Conservation (phyloP, 1,140 invertebrate species). For the Zaprionus ghesquierei region DNA sequence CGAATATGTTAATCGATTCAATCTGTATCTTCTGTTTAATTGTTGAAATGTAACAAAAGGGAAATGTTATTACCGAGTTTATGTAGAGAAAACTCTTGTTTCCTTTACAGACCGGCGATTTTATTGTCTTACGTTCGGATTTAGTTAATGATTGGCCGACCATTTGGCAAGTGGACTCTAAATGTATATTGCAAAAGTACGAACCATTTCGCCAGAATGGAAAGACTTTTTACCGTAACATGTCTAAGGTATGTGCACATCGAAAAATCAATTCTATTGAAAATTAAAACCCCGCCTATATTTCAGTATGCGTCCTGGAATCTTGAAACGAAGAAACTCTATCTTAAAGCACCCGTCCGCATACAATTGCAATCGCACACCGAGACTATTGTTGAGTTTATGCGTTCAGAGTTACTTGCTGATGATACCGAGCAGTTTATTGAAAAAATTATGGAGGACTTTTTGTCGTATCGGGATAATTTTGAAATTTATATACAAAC, state of each 20-base stretch:
- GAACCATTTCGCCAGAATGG: conserved; percentile 92
- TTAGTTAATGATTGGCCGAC: conserved; percentile 89
- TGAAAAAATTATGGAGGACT: conserved; percentile 89
- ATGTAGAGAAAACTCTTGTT: not conserved
- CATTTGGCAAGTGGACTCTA: conserved; percentile 94
- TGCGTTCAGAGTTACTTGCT: conserved; percentile 88
- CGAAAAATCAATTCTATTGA: not conserved
- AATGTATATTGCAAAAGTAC: conserved; percentile 93
- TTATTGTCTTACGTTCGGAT: conserved; percentile 91
- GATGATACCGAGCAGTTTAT: conserved; percentile 88
- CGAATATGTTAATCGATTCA: not conserved
- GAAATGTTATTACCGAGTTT: not conserved
- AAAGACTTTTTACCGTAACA: conserved; percentile 91
- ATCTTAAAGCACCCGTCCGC: conserved; percentile 89
- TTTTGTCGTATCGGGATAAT: conserved; percentile 90
- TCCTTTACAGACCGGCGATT: conserved; percentile 89
- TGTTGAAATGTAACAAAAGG: not conserved
- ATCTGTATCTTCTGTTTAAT: not conserved
- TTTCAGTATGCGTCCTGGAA: conserved; percentile 87
- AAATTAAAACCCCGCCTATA: not conserved
- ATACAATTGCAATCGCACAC: conserved; percentile 88
- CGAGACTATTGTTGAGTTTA: conserved; percentile 91
- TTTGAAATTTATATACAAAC: conserved; percentile 96
- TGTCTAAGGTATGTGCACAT: conserved; percentile 88
- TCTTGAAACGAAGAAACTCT: conserved; percentile 89